A percentile compares a stretch with the other conserved stretches of the same genome.
Conservation (phyloP, 2,113 vertebrate genomes). For the Lagopus muta region DNA sequence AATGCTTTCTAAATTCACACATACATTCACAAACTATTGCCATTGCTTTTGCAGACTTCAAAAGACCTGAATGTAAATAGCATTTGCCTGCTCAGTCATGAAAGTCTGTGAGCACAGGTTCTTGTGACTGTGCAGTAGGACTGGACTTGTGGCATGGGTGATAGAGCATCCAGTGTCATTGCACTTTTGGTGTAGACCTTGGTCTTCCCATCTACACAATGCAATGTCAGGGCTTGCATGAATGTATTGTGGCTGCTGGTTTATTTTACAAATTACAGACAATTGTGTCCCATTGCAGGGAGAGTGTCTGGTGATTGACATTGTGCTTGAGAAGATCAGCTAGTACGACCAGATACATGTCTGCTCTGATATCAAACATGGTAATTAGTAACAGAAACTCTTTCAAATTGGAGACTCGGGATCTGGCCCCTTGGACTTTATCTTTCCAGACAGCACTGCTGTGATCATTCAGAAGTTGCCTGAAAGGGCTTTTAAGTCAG, state of each 20-base stretch:
- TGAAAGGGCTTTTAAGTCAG: conserved; percentile 22
- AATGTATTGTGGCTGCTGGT: background rate
- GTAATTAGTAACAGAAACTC: background rate
- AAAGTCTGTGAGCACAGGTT: background rate
- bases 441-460: background rate
- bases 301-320: background rate
- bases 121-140: background rate
- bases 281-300: background rate
- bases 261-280: background rate
- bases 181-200: background rate
- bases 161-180: background rate
- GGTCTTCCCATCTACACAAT: background rate
- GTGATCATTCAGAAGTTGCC: background rate
- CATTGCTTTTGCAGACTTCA: background rate
- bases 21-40: background rate
- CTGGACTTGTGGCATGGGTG: fast-evolving
- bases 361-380: background rate
- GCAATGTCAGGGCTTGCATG: background rate
- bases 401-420: background rate
- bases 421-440: background rate
- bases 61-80: background rate
- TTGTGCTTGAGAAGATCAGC: background rate
- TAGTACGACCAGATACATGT: background rate
- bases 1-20: background rate
- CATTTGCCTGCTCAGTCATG: background rate